Evolutionary conservation across 2,113 vertebrate genomes (phyloP), one percentile per base, ranked within the genome.

Genomic region (Choloepus hoffmanni): DNA sequence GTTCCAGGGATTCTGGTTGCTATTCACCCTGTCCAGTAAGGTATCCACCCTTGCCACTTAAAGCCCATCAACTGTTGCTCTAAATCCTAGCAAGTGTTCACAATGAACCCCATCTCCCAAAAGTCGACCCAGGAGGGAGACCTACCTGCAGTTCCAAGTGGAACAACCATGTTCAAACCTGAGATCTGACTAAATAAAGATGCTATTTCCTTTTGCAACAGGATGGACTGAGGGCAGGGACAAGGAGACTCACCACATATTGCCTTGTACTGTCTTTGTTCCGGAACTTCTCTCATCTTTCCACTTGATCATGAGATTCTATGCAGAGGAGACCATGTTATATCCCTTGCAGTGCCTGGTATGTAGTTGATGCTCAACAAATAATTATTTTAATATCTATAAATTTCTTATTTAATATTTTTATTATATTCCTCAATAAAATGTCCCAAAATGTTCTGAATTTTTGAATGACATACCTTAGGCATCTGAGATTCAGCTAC

Each of bases 201-300:
- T 16, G 24, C 67, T 58, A 24, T 19, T 62, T 94, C 83, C 68
- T 88, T 93, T 76, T 11, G 10, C 26, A 77, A 33, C 48, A 26
- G 24, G 53, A 33, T 14, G 6, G 14, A 24, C 45, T 53, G 62
- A 72, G 50, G 78, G 28, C 63, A 63, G 28, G 88, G 19, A 82
- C 60, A 73, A 23, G 86, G 67, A 86, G 48, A 90, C 73, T 96
- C 89, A 89, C 90, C 95, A 77, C 24, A 78, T 48, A 21, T 4
- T 86, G 78, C 65, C 58, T 94, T 2, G 33, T 16, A 36, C 13
- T 85, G 5, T 45, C 87, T 81, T 72, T 94, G 55, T 65, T 86
- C 48, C 55, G 81, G 40, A 74, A 30, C 82, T 90, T 88, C 45
- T 90, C 68, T 86, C 76, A 77, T 72, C 60, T 92, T 94, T 72